A percentile compares a stretch with the other conserved stretches of the same genome.
These are phyloP conservation scores for Phrynocephalus forsythii DNA, from an alignment of 2,797 vertebrate species.

Conservation along the genomic window DNA sequence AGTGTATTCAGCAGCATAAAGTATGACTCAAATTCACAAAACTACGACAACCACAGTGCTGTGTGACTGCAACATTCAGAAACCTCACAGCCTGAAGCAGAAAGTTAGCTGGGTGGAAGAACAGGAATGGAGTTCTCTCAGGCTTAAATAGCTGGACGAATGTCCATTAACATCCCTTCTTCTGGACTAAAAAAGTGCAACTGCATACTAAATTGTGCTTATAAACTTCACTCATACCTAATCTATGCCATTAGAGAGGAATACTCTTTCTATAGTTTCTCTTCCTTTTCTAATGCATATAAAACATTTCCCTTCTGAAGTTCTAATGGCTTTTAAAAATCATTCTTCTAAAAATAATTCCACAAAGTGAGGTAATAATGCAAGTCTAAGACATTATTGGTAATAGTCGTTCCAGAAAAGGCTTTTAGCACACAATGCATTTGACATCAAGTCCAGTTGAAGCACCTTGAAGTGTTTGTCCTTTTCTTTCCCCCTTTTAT, in stretches of 20 bases:
- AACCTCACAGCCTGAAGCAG: not conserved
- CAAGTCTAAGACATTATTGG: not conserved
- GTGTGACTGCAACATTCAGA: not conserved
- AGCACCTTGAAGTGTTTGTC: not conserved
- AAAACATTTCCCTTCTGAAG: not conserved
- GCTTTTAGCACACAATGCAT: not conserved
- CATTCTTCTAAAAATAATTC: not conserved
- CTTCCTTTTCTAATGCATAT: not conserved
- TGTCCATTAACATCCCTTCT: not conserved
- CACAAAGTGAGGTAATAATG: conserved; percentile 12
- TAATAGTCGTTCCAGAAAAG: not conserved
- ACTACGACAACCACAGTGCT: not conserved
- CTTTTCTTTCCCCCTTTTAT: not conserved
- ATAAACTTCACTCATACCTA: not conserved
- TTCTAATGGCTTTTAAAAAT: not conserved
- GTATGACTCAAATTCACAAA: not conserved
- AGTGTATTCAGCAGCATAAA: not conserved
- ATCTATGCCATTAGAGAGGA: not conserved
- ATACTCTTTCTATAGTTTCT: not conserved
- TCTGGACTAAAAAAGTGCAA: not conserved
- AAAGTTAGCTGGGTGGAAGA: not conserved
- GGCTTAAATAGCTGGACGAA: not conserved
- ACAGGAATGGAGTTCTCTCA: not conserved
- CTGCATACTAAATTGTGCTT: not conserved
- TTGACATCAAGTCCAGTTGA: not conserved